These are phyloP conservation scores for Cynopterus sphinx DNA, from an alignment of 2,797 vertebrate genomes.

Conservation along the genomic window DNA sequence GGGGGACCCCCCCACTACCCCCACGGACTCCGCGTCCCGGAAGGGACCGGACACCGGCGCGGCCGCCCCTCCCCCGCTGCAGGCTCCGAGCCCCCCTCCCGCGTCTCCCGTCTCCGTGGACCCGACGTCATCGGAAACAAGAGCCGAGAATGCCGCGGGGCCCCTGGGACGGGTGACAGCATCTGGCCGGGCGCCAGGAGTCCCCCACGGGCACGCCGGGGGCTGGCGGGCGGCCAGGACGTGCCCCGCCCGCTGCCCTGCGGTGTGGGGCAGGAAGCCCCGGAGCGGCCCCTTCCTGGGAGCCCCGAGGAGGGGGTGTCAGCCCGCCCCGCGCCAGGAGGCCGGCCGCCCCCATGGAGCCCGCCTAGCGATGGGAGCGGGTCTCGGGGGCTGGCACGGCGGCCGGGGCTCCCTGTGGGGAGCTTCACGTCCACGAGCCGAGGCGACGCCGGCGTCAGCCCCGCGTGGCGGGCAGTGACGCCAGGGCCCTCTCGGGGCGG, in stretches of 20 bases:
- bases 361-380: too few species aligned
- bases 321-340: neutral
- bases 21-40: neutral
- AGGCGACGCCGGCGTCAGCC: too few species aligned
- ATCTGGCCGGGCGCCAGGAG: constrained; percentile 77
- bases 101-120: constrained; percentile 48
- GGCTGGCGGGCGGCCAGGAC: constrained; percentile 69
- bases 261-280: constrained; percentile 9
- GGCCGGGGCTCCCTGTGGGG: too few species aligned
- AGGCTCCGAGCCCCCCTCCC: neutral
- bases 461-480: too few species aligned
- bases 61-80: too few species aligned
- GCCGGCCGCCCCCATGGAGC: rapidly evolving
- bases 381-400: too few species aligned
- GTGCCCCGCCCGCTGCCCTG: constrained; percentile 59
- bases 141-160: constrained; percentile 78
- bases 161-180: constrained; percentile 77
- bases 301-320: neutral
- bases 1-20: rapidly evolving
- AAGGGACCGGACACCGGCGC: too few species aligned
- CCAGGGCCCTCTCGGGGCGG: too few species aligned
- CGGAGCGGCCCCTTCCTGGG: constrained; percentile 53
- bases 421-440: too few species aligned
- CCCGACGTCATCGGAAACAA: constrained; percentile 75
- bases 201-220: constrained; percentile 74